Evolutionary conservation across 2,113 vertebrate genomes (phyloP), one percentile per base, ranked within the genome.

Genomic region (Dolichotis patagonum): DNA sequence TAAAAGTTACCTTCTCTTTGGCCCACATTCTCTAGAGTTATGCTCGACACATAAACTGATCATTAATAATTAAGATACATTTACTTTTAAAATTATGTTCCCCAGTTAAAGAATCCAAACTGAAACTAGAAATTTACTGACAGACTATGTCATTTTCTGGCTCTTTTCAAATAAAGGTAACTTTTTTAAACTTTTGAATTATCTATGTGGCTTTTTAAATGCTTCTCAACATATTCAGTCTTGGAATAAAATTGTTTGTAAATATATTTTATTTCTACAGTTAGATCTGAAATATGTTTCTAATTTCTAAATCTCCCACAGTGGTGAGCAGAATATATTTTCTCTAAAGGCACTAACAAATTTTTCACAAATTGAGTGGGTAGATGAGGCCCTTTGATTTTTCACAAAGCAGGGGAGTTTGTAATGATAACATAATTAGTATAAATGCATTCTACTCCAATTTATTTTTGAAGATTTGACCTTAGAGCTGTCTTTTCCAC

Each of bases 331-430:
- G 78, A 75, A 85, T 95, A 49, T 92, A 81, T 96, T 95, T 90
- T 95, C 24, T 94, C 14, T 95, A 71, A 80, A 85, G 89, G 1
- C 0, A 41, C 32, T 89, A 32, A 81, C 86, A 69, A 89, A 91
- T 87, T 82, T 90, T 90, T 95, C 94, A 90, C 83, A 81, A 95
- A 88, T 16, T 84, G n/a, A 95, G 32, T 75, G 75, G 49, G 75
- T 58, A 93, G 73, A 81, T 52, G n/a, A 90, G 32, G n/a, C 22
- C 75, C 62, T 80, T 96, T 60, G 73, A 22, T n/a, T 95, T 93
- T 90, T 19, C 62, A 91, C 80, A 81, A 88, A 93, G 43, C 20
- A 52, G 16, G 43, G 16, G 22, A 83, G 69, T 81, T 52, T 20
- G 2, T 80, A 83, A 80, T 65, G 88, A 63, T 46, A 80, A 88